These are phyloP conservation scores for Anguilla megastoma DNA, from an alignment of 2,797 vertebrate genomes.

Conservation along the genomic window DNA sequence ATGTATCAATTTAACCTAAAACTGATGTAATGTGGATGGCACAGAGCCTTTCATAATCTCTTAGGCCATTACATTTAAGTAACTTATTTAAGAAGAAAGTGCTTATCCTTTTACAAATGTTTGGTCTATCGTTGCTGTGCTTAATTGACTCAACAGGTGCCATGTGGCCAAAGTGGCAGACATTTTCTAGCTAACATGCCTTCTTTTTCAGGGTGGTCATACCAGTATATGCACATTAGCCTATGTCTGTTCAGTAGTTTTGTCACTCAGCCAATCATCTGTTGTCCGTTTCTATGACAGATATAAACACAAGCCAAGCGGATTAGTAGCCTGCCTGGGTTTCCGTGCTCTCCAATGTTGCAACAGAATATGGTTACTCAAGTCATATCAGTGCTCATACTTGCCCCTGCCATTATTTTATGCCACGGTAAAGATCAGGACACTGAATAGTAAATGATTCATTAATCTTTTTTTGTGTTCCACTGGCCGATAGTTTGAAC, in stretches of 20 bases:
- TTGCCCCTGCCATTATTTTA: background rate
- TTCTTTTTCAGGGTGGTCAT: background rate
- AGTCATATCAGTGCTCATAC: background rate
- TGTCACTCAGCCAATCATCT: background rate
- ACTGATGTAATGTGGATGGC: background rate
- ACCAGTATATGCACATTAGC: background rate
- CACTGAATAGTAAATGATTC: background rate
- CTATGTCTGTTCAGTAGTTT: background rate
- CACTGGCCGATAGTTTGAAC: background rate
- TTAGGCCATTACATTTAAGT: background rate
- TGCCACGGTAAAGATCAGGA: background rate
- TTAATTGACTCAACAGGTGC: background rate
- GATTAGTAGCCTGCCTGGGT: background rate
- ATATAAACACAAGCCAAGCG: constrained; percentile 15
- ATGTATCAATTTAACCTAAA: background rate
- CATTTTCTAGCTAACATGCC: background rate
- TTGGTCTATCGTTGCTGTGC: background rate
- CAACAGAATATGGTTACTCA: background rate
- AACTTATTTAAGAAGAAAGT: background rate
- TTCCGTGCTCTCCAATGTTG: background rate
- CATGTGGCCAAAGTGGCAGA: background rate
- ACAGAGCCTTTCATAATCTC: background rate
- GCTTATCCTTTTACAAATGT: background rate
- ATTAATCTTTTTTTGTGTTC: background rate
- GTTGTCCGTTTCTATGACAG: background rate